Conservation (phyloP, 2,113 vertebrate species). For the Prionailurus viverrinus region DNA sequence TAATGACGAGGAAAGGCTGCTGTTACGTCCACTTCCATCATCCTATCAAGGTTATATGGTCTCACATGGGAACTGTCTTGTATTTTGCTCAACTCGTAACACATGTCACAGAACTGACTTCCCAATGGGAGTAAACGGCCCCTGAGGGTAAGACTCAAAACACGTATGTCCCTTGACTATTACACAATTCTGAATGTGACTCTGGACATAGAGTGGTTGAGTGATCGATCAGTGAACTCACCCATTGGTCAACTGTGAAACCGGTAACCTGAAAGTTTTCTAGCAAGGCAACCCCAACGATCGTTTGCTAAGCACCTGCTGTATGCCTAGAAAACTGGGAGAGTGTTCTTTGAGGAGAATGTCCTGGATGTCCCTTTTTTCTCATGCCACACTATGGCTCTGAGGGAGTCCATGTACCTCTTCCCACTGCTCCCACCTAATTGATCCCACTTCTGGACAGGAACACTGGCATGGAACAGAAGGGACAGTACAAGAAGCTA, state of each 20-base stretch:
- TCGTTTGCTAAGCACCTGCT: neutral
- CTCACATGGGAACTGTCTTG: neutral
- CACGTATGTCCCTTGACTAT: neutral
- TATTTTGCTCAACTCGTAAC: neutral
- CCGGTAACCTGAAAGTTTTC: neutral
- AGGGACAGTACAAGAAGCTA: slow-evolving; percentile 63
- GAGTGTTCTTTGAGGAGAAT: neutral
- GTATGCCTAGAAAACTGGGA: neutral
- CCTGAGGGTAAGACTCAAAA: neutral
- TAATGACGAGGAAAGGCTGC: neutral
- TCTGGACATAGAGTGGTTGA: neutral
- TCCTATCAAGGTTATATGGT: neutral
- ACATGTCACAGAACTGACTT: neutral
- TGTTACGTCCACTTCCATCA: neutral
- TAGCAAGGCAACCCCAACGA: neutral
- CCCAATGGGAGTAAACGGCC: neutral
- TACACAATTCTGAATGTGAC: neutral
- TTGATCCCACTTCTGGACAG: slow-evolving; percentile 12
- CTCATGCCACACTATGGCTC: neutral
- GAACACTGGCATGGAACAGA: slow-evolving; percentile 67
- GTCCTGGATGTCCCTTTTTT: neutral
- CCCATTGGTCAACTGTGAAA: neutral
- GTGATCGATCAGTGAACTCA: neutral
- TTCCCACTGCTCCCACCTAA: neutral
- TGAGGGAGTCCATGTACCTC: neutral